These are phyloP conservation scores for Oophaga pumilio DNA, from an alignment of 2,113 vertebrate species.

Conservation along the genomic window DNA sequence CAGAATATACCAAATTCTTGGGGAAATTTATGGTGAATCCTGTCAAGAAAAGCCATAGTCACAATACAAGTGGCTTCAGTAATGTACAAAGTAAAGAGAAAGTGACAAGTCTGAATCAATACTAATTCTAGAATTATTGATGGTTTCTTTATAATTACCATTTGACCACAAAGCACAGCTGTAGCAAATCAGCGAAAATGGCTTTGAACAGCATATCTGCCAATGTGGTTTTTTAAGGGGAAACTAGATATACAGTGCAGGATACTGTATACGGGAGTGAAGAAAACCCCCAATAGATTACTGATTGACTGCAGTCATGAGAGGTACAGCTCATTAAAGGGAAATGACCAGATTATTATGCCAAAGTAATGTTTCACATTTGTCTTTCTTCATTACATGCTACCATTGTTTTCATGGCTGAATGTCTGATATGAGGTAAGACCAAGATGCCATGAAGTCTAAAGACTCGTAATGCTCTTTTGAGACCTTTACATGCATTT, in stretches of 20 bases:
- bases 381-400: no score
- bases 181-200: slow-evolving; percentile 47
- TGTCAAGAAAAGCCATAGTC: slow-evolving; percentile 34
- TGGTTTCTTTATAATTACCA: slow-evolving; percentile 58
- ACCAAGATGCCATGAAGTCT: no score
- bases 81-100: slow-evolving; percentile 50
- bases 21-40: slow-evolving; percentile 41
- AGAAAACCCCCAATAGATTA: background rate
- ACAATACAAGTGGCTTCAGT: slow-evolving; percentile 24
- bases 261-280: slow-evolving; percentile 2
- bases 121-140: slow-evolving; percentile 61
- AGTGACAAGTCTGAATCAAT: slow-evolving; percentile 61
- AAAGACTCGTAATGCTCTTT: no score
- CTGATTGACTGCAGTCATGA: background rate
- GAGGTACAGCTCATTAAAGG: background rate
- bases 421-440: no score
- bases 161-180: slow-evolving; percentile 59
- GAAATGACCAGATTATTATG: no score
- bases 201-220: background rate
- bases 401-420: no score
- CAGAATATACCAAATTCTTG: background rate
- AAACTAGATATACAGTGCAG: slow-evolving; percentile 8
- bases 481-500: no score
- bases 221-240: slow-evolving; percentile 43
- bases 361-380: no score